phyloP scores from a whole-genome alignment of 2,797 vertebrate genomes.

The Crocidura indochinensis region DNA sequence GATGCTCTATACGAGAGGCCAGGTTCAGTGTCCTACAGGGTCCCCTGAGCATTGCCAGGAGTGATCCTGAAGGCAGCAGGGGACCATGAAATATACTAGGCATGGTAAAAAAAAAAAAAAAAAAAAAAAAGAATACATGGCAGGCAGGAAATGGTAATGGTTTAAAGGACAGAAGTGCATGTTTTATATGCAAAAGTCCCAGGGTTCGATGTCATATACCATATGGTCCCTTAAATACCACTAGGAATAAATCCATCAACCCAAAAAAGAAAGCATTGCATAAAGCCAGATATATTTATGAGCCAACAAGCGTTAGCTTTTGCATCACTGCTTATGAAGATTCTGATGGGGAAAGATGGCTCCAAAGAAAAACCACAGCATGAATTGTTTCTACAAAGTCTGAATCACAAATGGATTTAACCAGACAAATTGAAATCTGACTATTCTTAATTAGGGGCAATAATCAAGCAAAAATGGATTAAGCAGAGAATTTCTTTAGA shows the following conservation, averaged over 20 bases:
- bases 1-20: too few relatives aligned
- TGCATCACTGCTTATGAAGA: background rate
- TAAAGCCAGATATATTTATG: background rate
- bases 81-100: too few relatives aligned
- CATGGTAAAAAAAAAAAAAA: too few relatives aligned
- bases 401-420: background rate
- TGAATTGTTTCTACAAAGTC: background rate
- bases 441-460: background rate
- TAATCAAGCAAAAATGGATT: constrained; percentile 28
- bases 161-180: too few relatives aligned
- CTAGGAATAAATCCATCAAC: too few relatives aligned
- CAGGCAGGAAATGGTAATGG: too few relatives aligned
- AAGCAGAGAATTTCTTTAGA: background rate
- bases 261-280: background rate
- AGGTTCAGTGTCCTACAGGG: too few relatives aligned
- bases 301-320: constrained; percentile 25
- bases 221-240: background rate
- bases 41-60: too few relatives aligned
- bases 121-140: too few relatives aligned
- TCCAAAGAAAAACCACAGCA: background rate
- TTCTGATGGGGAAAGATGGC: background rate
- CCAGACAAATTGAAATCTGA: constrained; percentile 18
- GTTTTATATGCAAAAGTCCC: too few relatives aligned
- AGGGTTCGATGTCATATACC: background rate
- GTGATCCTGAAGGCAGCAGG: too few relatives aligned